Base-by-base conservation (phyloP, 2,888 invertebrate species). In the Uropetala carovei region DNA sequence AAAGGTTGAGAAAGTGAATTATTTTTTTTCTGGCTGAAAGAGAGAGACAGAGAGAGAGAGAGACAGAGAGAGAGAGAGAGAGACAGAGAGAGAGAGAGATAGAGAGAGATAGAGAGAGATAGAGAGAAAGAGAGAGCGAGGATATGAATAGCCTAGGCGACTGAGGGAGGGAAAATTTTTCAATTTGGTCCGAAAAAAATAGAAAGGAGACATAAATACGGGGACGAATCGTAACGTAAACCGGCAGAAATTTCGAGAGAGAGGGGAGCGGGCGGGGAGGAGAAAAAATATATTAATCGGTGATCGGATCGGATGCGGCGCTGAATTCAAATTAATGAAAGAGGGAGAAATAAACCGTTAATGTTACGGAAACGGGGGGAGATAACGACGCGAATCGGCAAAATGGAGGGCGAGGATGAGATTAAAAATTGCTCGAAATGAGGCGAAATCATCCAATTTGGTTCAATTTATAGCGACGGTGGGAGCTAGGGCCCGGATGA, bases 361-460 rank as follows among this genome's bases (percentile, higher is more conserved):
- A 43, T 43, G n/a, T 10, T 64, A 8, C 8, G 75, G 10, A 22
- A 22, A n/a, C n/a, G n/a, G 75, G 7, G 22, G 75, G 27, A 11
- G 22, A 75, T 13, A 75, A 27, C 22, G 75, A 27, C 22, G 27
- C 43, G 43, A 43, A 5, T 27, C 27, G 75, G 43, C 60, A 60
- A 60, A 60, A 13, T 14, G 75, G 22, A 22, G 7, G 22, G 7
- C 27, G 22, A 13, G 75, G 7, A 27, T 9, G 75, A 75, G 75
- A 75, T 75, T 27, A 10, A 75, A 27, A 75, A 27, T 75, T 27
- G 75, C 27, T 11, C 75, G 22, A n/a, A 75, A 75, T 75, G n/a
- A 27, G 75, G 27, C 27, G 75, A 75, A 75, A 75, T 75, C 27
- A 27, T 75, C 75, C 75, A 75, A 75, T 75, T 75, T 27, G 27